Percentiles rank a stretch among this genome's conserved stretches.
These are phyloP conservation scores for Castor canadensis DNA, from an alignment of 2,113 vertebrate genomes.

Conservation along the genomic window DNA sequence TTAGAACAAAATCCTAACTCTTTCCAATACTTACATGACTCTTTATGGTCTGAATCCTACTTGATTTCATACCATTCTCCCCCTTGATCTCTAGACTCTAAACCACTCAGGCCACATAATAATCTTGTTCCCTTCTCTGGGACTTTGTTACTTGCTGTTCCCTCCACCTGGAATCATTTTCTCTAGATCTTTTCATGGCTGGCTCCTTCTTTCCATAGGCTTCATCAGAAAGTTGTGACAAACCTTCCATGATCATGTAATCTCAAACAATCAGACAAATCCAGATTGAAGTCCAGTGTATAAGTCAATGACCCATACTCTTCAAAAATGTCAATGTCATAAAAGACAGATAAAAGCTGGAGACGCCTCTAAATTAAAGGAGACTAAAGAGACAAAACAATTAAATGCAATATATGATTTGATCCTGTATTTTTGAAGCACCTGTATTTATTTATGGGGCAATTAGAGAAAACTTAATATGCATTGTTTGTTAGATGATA, in stretches of 20 bases:
- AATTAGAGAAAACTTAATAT: constrained; percentile 9
- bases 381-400: constrained; percentile 35
- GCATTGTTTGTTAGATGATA: neutral
- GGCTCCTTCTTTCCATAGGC: neutral
- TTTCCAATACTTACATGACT: neutral
- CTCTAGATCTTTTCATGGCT: neutral
- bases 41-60: neutral
- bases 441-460: neutral
- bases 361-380: constrained; percentile 15
- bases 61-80: neutral
- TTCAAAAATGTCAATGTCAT: constrained; percentile 20
- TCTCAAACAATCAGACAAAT: constrained; percentile 27
- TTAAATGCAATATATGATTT: constrained; percentile 28
- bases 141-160: constrained; percentile 20
- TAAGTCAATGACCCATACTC: constrained; percentile 18
- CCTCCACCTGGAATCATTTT: constrained; percentile 8
- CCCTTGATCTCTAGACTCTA: neutral
- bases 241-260: neutral
- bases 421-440: neutral
- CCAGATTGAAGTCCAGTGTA: neutral
- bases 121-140: neutral
- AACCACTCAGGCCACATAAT: neutral
- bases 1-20: constrained; percentile 18
- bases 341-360: constrained; percentile 10
- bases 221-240: constrained; percentile 1